Percentiles rank a stretch among this genome's conserved stretches.
These are phyloP conservation scores for Pelecanus crispus DNA, from an alignment of 2,113 vertebrate genomes.

Conservation along the genomic window DNA sequence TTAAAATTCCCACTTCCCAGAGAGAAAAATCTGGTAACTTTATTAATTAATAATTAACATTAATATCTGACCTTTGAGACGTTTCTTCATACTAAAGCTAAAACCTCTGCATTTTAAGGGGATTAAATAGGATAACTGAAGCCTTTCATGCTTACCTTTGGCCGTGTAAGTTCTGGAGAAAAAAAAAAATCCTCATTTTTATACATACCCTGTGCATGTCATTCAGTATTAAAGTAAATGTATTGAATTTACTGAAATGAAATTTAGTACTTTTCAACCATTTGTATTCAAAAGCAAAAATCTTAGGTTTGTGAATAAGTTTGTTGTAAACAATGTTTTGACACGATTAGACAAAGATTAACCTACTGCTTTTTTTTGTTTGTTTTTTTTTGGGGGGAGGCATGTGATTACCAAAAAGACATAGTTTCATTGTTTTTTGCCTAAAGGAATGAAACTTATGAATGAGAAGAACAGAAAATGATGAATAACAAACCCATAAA, in stretches of 20 bases:
- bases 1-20: background rate
- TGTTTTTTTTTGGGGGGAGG: too few species aligned
- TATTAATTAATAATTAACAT: background rate
- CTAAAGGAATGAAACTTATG: background rate
- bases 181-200: background rate
- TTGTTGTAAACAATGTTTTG: constrained; percentile 3
- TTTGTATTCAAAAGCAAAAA: background rate
- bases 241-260: background rate
- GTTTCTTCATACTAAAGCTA: background rate
- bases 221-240: background rate
- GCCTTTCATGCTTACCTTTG: background rate
- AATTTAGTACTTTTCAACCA: background rate
- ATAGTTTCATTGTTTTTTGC: background rate
- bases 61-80: background rate
- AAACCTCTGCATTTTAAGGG: background rate
- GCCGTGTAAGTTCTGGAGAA: background rate
- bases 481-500: background rate
- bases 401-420: background rate
- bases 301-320: background rate
- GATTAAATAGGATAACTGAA: background rate
- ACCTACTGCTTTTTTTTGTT: background rate
- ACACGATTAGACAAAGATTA: background rate
- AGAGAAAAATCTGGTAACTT: background rate
- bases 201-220: background rate
- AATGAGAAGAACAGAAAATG: constrained; percentile 8